phyloP scores from a whole-genome alignment of 2,888 invertebrate genomes.

The Parascotia fuliginaria region DNA sequence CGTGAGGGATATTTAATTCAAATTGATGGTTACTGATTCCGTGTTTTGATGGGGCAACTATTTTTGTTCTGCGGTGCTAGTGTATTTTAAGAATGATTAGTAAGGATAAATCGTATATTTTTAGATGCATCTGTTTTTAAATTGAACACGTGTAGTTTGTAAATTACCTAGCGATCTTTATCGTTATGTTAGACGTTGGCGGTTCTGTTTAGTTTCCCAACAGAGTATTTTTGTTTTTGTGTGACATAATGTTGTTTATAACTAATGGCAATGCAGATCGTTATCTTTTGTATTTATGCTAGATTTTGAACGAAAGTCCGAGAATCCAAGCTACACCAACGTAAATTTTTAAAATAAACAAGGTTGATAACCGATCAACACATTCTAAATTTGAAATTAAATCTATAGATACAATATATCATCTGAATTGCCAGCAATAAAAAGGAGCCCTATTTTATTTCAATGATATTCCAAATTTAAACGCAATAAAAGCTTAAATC shows the following conservation, averaged over 20 bases:
- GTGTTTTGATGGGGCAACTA: conserved; percentile 49
- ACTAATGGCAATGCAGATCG: background rate
- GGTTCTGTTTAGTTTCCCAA: conserved; percentile 27
- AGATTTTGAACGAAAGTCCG: no score
- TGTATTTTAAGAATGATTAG: conserved; percentile 43
- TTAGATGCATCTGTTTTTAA: conserved; percentile 43
- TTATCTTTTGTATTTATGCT: no score
- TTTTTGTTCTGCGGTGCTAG: conserved; percentile 44
- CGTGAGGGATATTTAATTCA: conserved; percentile 79
- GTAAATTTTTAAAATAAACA: no score
- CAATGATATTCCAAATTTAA: background rate
- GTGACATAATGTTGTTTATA: conserved; percentile 12
- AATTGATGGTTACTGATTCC: conserved; percentile 72
- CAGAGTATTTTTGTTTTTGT: conserved; percentile 13
- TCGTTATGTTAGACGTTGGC: conserved; percentile 28
- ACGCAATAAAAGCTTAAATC: conserved; percentile 33
- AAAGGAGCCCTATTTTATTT: background rate
- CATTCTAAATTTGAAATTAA: no score
- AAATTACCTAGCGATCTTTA: conserved; percentile 41
- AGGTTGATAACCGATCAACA: no score
- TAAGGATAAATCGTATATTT: conserved; percentile 41
- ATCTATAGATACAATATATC: background rate
- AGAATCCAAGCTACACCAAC: no score
- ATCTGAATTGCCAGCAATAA: background rate
- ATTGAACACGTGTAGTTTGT: conserved; percentile 46